Percentiles rank a stretch among this genome's conserved stretches.
Conservation (phyloP, 2,888 invertebrate species). For the Rhingia rostrata region DNA sequence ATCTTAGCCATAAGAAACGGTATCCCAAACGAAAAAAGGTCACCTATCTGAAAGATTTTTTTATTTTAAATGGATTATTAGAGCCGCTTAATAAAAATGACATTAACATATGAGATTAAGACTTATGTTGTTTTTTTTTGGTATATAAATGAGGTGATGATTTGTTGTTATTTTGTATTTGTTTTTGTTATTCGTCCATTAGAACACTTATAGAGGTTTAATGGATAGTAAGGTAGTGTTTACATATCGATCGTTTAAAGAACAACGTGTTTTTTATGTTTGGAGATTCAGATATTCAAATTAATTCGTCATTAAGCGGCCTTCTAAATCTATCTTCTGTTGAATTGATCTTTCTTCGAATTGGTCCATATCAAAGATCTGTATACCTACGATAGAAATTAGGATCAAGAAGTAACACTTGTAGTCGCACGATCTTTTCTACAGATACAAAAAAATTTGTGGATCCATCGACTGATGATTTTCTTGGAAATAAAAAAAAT, state of each 20-base stretch:
- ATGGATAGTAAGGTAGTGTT: no score
- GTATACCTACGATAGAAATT: no score
- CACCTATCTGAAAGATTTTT: slow-evolving; percentile 41
- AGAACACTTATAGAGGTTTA: neutral
- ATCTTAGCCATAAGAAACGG: slow-evolving; percentile 13
- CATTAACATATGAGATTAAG: slow-evolving; percentile 26
- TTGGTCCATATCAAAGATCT: no score
- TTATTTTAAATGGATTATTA: slow-evolving; percentile 30
- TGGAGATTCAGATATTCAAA: neutral
- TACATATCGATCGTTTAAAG: neutral
- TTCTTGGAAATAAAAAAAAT: no score
- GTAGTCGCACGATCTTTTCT: no score
- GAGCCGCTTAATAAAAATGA: slow-evolving; percentile 17
- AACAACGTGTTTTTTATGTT: no score
- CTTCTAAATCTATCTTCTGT: neutral
- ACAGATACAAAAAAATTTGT: no score
- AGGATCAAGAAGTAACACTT: no score
- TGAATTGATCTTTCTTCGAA: neutral
- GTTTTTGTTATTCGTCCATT: neutral
- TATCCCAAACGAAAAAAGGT: slow-evolving; percentile 32
- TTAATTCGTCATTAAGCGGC: neutral
- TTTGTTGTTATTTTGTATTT: slow-evolving; percentile 11
- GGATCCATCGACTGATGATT: no score
- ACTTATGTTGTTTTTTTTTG: neutral
- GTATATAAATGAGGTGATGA: neutral